phyloP scores from a whole-genome alignment of 2,888 invertebrate species.

The Coleophora flavipennella region DNA sequence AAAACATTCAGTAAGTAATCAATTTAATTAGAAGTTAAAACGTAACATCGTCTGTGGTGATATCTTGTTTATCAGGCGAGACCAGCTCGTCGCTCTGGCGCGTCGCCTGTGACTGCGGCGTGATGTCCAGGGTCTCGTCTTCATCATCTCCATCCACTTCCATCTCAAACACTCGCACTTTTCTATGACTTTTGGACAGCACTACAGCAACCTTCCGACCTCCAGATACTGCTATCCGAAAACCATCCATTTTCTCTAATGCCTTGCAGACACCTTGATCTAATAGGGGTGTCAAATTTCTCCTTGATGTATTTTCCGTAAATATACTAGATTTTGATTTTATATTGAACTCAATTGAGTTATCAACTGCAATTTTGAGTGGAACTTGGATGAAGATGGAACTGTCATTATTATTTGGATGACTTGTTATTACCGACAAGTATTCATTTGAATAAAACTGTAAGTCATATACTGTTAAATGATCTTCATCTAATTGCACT shows the following conservation, averaged over 20 bases:
- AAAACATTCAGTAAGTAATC: background rate
- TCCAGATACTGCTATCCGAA: conserved; percentile 87
- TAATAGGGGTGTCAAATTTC: conserved; percentile 68
- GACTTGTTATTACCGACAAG: conserved; percentile 80
- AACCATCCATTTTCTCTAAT: conserved; percentile 78
- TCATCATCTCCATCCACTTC: conserved; percentile 95
- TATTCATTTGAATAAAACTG: conserved; percentile 83
- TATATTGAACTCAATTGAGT: conserved; percentile 47
- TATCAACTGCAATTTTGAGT: conserved; percentile 56
- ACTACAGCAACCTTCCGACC: conserved; percentile 87
- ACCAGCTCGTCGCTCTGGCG: conserved; percentile 34
- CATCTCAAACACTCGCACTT: conserved; percentile 91
- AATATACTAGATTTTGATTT: conserved; percentile 53
- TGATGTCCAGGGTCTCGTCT: conserved; percentile 70
- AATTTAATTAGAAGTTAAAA: conserved; percentile 15
- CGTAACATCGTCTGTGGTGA: conserved; percentile 27
- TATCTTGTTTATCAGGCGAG: conserved; percentile 31
- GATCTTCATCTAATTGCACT: conserved; percentile 27
- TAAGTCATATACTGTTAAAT: conserved; percentile 75
- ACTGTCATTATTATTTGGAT: conserved; percentile 50
- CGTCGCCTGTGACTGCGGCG: conserved; percentile 46
- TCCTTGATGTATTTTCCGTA: conserved; percentile 53
- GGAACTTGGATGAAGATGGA: conserved; percentile 66
- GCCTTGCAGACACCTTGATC: conserved; percentile 69
- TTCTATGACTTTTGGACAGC: conserved; percentile 82